phyloP scores from a whole-genome alignment of 2,888 invertebrate genomes.

The Xanthorhoe designata region DNA sequence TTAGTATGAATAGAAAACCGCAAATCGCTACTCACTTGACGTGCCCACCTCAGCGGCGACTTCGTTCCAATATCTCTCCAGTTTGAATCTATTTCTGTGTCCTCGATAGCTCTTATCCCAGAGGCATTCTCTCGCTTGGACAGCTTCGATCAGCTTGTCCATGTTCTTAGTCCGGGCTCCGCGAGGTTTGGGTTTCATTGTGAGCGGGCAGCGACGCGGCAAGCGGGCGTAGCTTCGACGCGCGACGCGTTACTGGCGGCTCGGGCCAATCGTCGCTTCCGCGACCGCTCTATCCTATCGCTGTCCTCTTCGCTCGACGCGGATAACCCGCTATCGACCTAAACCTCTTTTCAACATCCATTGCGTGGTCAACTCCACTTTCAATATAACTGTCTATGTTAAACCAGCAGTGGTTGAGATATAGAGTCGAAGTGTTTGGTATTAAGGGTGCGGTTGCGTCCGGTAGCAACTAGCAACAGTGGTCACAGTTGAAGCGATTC shows the following conservation, averaged over 20 bases:
- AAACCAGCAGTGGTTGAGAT: slow-evolving; percentile 39
- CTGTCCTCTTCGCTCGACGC: slow-evolving; percentile 70
- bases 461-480: slow-evolving; percentile 54
- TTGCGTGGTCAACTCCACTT: slow-evolving; percentile 13
- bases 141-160: slow-evolving; percentile 80
- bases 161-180: slow-evolving; percentile 74
- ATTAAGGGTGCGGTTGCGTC: slow-evolving; percentile 45
- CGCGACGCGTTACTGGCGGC: slow-evolving; percentile 63
- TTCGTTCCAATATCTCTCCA: slow-evolving; percentile 82
- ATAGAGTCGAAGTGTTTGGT: slow-evolving; percentile 17
- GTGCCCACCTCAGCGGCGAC: slow-evolving; percentile 79
- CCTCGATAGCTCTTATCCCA: slow-evolving; percentile 81
- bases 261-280: slow-evolving; percentile 54
- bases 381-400: background rate
- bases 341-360: slow-evolving; percentile 18
- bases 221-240: slow-evolving; percentile 56
- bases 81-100: slow-evolving; percentile 76
- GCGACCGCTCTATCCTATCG: slow-evolving; percentile 56
- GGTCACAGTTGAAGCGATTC: slow-evolving; percentile 57
- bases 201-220: slow-evolving; percentile 69
- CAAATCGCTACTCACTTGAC: slow-evolving; percentile 73
- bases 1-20: slow-evolving; percentile 27
- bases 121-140: slow-evolving; percentile 78
- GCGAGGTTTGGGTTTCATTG: slow-evolving; percentile 69
- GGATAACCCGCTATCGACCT: slow-evolving; percentile 52